Evolutionary conservation across 2,113 vertebrate genomes (phyloP), one percentile per base, ranked within the genome.

Genomic region (Pseudois nayaur): DNA sequence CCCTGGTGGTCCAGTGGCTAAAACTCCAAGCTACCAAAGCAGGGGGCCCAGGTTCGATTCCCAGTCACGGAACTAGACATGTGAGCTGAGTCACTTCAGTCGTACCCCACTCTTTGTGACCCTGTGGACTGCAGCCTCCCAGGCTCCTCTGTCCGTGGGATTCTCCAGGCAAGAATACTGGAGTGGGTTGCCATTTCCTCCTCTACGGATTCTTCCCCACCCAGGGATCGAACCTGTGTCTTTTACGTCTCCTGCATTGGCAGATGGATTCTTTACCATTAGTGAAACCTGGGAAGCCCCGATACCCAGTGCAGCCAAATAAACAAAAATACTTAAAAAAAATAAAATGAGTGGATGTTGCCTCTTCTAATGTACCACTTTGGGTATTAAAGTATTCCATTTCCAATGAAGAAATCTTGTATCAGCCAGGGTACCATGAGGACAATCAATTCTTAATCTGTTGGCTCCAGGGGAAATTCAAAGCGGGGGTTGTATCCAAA

Each of bases 91-190:
- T 71, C 17, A 33, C 9, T 36, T 36, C 17, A 71, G n/a, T 71
- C 1, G 0, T 36, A 17, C 5, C 64, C 9, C 16, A 3, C n/a
- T 67, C 17, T 67, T 10, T 19, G 33, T 5, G 8, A 36, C 33
- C 1, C 64, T 1, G 0, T 10, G 33, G 17, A 36, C 64, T 67
- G 17, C 17, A 67, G 17, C 33, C 33, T 3, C 2, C 9, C 64
- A 36, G n/a, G 64, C n/a, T 71, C n/a, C 17, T 71, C 33, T 71
- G n/a, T 36, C 9, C 64, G 3, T 71, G n/a, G n/a, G 64, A 21
- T 71, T 71, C 8, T 71, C n/a, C 64, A 71, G 64, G n/a, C 64
- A 11, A 71, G 64, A 11, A 21, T 21, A 11, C 17, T 71, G n/a
- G 17, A 36, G 8, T 71, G 64, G 64, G 64, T 36, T 19, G n/a